Evolutionary conservation across 37 sponge, comb jelly and placozoan genomes (phyloP).

Genomic region (Haliclona indistincta): DNA sequence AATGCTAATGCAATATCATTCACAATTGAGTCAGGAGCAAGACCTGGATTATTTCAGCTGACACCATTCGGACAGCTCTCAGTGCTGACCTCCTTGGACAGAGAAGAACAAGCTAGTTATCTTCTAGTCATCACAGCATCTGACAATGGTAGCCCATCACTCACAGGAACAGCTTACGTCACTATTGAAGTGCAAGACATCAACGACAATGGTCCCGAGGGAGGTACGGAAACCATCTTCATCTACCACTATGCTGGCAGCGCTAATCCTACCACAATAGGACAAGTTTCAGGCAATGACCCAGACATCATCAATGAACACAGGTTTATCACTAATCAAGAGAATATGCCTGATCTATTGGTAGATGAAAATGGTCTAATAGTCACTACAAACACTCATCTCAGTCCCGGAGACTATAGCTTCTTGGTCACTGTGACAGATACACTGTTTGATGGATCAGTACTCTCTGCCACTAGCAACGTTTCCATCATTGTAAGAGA

Average conservation of each 20-base stretch:
- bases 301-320: constrained; percentile 66
- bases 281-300: constrained; percentile 46
- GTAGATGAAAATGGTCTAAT: constrained; percentile 16
- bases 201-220: constrained; percentile 69
- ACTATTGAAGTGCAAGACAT: constrained; percentile 51
- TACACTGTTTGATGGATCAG: not conserved
- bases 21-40: constrained; percentile 37
- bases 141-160: constrained; percentile 60
- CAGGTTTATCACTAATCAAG: constrained; percentile 1
- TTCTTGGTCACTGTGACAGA: constrained; percentile 45
- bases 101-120: constrained; percentile 39
- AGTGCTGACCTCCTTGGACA: constrained; percentile 21
- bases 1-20: constrained; percentile 31
- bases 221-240: constrained; percentile 31
- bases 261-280: constrained; percentile 12
- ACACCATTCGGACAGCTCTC: constrained; percentile 48
- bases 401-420: constrained; percentile 17
- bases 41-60: no score
- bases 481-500: constrained; percentile 11
- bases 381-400: not conserved
- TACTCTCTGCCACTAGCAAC: constrained; percentile 1
- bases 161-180: constrained; percentile 46
- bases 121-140: constrained; percentile 49
- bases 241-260: constrained; percentile 35
- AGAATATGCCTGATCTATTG: not conserved